Base-by-base conservation (phyloP, 35 echinoderm and acorn worm genomes). In the Ophioderma brevispina region DNA sequence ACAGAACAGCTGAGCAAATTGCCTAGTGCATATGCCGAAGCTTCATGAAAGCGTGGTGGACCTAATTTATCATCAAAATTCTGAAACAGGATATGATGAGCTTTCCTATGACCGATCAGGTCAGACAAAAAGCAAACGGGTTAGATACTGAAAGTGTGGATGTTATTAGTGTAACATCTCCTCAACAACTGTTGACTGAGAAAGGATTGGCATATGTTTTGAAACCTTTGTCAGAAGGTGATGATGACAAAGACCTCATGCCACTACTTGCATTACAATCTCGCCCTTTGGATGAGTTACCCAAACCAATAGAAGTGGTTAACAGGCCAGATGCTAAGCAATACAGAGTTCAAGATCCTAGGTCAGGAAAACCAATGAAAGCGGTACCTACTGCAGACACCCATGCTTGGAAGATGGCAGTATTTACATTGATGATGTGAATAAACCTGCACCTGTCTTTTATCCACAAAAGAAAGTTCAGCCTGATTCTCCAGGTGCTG, bases 301-400 rank as follows among this genome's bases (percentile, higher is more conserved):
- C 59, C 10, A 70, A 70, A 30, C 6, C 59, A 25, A 4, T 70
- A 2, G 28, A 6, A 70, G 17, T 25, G 28, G 59, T 70, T 13
- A 8, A 18, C 59, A 70, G 15, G 23, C 28, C 43, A 21, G 43
- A 56, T 19, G 0, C 35, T 82, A 55, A 80, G 36, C 91, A 76
- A 70, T 28, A 88, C 13, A 39, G 42, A 28, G 85, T 92, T 1
- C 31, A 40, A 33, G 91, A 92, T 82, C 91, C 91, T 33, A 92
- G 56, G 28, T 88, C 85, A 49, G 84, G 91, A 11, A 87, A 92
- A 32, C 33, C 38, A 1, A 79, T 91, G 82, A 34, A 42, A 64
- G 90, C 82, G 56, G 59, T 84, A 41, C 83, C 90, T 75, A 85
- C 76, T 55, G 38, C 59, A 79, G 40, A 85, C 28, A 77, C 37